Percentiles rank a stretch among this genome's conserved stretches.
Evolutionary conservation across 2,888 invertebrate species (phyloP).

Genomic region (Polydrusus cervinus): DNA sequence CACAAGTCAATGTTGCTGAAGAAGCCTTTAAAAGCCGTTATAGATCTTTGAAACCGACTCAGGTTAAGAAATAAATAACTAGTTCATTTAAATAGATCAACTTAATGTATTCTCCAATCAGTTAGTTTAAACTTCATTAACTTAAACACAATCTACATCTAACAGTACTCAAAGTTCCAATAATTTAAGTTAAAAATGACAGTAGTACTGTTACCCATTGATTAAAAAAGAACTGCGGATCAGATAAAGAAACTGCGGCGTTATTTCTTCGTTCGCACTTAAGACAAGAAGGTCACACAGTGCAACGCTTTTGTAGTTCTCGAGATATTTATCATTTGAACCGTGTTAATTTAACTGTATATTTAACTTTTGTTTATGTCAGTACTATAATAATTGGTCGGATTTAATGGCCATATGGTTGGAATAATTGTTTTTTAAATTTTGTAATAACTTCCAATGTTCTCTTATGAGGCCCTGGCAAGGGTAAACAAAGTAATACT

Average conservation of each 20-base stretch:
- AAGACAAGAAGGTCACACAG: constrained; percentile 52
- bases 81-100: too few species aligned
- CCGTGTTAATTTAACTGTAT: constrained; percentile 51
- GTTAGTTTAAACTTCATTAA: constrained; percentile 3
- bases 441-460: too few species aligned
- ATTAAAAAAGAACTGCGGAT: constrained; percentile 49
- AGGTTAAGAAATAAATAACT: too few species aligned
- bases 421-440: neutral
- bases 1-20: too few species aligned
- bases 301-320: constrained; percentile 46
- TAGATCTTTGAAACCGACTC: too few species aligned
- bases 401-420: constrained; percentile 27
- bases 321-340: constrained; percentile 49
- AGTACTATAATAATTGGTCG: constrained; percentile 34
- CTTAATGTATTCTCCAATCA: neutral
- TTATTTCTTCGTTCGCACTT: constrained; percentile 50
- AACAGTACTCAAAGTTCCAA: constrained; percentile 45
- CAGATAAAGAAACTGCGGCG: constrained; percentile 43
- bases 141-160: constrained; percentile 24
- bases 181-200: constrained; percentile 42
- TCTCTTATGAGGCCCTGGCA: too few species aligned
- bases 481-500: too few species aligned
- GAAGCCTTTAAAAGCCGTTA: too few species aligned
- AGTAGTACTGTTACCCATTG: constrained; percentile 50
- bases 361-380: constrained; percentile 33